Evolutionary conservation across 2,797 vertebrate genomes (phyloP).

Genomic region (Thamnophis elegans): DNA sequence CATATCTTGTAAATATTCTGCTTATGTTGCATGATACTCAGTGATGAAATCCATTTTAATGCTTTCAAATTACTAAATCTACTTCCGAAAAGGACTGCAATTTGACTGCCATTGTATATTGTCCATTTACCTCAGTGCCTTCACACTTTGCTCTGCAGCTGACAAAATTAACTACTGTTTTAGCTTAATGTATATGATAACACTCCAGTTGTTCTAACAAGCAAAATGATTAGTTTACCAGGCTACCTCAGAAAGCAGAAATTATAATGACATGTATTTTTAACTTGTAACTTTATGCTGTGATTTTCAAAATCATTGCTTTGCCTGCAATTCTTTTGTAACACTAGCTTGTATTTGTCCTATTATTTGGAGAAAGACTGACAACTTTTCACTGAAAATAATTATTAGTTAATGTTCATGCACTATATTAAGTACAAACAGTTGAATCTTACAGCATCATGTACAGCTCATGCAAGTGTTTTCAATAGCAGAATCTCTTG

Average conservation of each 20-base stretch:
- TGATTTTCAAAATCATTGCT: conserved; percentile 67
- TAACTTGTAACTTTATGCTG: conserved; percentile 56
- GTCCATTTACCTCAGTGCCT: background rate
- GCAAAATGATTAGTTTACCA: conserved; percentile 48
- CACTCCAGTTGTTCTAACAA: conserved; percentile 35
- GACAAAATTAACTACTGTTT: conserved; percentile 35
- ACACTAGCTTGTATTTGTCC: conserved; percentile 46
- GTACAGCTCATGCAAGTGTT: conserved; percentile 41
- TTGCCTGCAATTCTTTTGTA: conserved; percentile 58
- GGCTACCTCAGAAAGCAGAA: conserved; percentile 45
- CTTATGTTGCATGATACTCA: background rate
- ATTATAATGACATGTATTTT: conserved; percentile 58
- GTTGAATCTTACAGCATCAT: conserved; percentile 48
- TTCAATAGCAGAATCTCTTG: conserved; percentile 25
- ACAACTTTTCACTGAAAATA: conserved; percentile 64
- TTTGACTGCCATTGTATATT: background rate
- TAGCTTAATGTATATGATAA: conserved; percentile 33
- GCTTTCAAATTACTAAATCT: background rate
- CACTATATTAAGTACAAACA: conserved; percentile 52
- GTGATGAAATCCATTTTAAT: background rate
- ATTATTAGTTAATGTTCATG: conserved; percentile 62
- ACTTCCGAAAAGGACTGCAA: background rate
- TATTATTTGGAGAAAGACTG: conserved; percentile 62
- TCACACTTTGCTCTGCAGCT: conserved; percentile 3
- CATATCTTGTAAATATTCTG: conserved; percentile 7